Conservation (phyloP, 30 jellyfish, hydroid and myxozoan genomes). For the Catostylus mosaicus region DNA sequence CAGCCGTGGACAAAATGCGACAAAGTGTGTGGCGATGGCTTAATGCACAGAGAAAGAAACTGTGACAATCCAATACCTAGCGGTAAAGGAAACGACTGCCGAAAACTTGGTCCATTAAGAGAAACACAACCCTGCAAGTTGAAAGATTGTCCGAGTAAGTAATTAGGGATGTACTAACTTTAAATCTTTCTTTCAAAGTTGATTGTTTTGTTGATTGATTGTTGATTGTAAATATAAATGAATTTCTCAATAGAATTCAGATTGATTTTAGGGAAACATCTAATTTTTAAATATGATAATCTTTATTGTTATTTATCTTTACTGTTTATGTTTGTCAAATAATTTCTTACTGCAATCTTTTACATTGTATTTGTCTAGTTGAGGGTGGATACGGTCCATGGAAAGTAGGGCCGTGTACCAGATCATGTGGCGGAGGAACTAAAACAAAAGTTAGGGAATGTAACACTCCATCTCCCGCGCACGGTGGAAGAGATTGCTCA, state of each 20-base stretch:
- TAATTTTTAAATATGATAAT: too few species aligned
- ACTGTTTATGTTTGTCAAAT: too few species aligned
- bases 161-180: neutral
- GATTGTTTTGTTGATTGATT: too few species aligned
- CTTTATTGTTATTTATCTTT: too few species aligned
- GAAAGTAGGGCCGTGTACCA: slow-evolving; percentile 65
- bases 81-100: slow-evolving; percentile 39
- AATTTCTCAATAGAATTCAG: too few species aligned
- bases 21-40: slow-evolving; percentile 65
- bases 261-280: too few species aligned
- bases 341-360: too few species aligned
- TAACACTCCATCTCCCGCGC: slow-evolving; percentile 61
- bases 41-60: slow-evolving; percentile 30
- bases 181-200: neutral
- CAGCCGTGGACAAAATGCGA: slow-evolving; percentile 53
- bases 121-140: slow-evolving; percentile 42
- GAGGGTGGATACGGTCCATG: slow-evolving; percentile 90
- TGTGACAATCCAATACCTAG: slow-evolving; percentile 53
- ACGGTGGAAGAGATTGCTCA: slow-evolving; percentile 43
- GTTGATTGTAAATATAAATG: too few species aligned
- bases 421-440: slow-evolving; percentile 89
- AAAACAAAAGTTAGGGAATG: slow-evolving; percentile 72
- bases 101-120: slow-evolving; percentile 22
- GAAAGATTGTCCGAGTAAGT: slow-evolving; percentile 53
- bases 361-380: too few species aligned